Evolutionary conservation across 2,113 vertebrate species (phyloP).

Genomic region (Chascanopsetta lugubris): DNA sequence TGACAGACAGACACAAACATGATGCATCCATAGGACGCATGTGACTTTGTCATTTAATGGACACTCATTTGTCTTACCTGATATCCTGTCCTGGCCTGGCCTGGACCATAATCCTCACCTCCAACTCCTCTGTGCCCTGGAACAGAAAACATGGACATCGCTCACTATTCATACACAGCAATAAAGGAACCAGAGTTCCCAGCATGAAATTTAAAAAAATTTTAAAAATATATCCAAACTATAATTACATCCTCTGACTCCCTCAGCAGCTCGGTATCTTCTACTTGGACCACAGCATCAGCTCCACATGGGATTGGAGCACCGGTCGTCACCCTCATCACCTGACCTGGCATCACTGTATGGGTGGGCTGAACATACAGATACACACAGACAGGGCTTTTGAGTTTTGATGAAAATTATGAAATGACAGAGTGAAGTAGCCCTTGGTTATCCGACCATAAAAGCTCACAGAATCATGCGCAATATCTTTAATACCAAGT

Average conservation of each 20-base stretch:
- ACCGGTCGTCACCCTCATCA: conserved; percentile 98
- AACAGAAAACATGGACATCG: conserved; percentile 45
- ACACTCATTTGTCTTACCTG: conserved; percentile 77
- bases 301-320: conserved; percentile 99
- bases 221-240: no score
- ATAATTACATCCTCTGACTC: conserved; percentile 95
- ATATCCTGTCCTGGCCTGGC: conserved; percentile 98
- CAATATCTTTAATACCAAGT: no score
- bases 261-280: conserved; percentile 97
- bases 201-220: no score
- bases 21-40: background rate
- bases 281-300: conserved; percentile 97
- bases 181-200: background rate
- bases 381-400: background rate
- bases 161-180: background rate
- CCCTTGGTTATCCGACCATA: no score
- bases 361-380: conserved; percentile 83
- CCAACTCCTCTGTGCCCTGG: conserved; percentile 97
- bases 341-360: conserved; percentile 98
- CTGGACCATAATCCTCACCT: conserved; percentile 97
- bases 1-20: conserved; percentile 11
- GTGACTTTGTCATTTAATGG: background rate
- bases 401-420: no score
- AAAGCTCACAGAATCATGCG: no score
- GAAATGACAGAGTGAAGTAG: no score